Base-by-base conservation (phyloP, 2,113 vertebrate species). In the Platycercus adscitus region DNA sequence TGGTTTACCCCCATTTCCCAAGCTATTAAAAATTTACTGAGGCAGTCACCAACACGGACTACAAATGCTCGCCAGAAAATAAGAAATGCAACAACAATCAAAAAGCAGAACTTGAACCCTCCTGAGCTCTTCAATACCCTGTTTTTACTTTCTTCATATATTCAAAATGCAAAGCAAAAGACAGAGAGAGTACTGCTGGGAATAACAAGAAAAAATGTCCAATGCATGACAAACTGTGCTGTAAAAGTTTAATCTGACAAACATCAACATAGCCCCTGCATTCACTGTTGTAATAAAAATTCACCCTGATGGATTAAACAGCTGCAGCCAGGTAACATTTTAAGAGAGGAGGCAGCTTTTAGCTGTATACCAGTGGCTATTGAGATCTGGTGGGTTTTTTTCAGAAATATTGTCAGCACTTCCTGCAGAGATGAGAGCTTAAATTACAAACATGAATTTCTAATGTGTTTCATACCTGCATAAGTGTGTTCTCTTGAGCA, bases 401-500 rank as follows among this genome's bases (percentile, higher is more conserved):
- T 87, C 65, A 93, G 46, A 94, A 97, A 81, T 79, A 75, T 77
- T 96, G 84, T 94, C 56, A 96, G 33, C 71, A 49, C 68, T 94
- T 88, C 90, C 93, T 97, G 65, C 78, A 75, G 86, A 95, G 87
- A 82, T 76, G 58, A 93, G 88, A 72, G 65, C 68, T 96, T 81
- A 95, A 47, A 26, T 72, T 97, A 86, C 52, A 96, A 88, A 95
- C 79, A 70, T 72, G 76, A 97, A 93, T 77, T 93, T 87, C 64
- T 97, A 82, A 92, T 84, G 41, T 90, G 37, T 28, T 61, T 87
- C 79, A 93, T 82, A 94, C 79, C 69, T 86, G 77, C 11, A 2
- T 95, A 97, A 96, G 78, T 95, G 90, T 86, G 91, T 91, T 94
- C 96, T 97, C 78, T 94, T 97, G 93, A 94, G 91, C 78, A 87